Conservation (phyloP, 2,888 invertebrate species). For the Sphaerophoria rueppellii region DNA sequence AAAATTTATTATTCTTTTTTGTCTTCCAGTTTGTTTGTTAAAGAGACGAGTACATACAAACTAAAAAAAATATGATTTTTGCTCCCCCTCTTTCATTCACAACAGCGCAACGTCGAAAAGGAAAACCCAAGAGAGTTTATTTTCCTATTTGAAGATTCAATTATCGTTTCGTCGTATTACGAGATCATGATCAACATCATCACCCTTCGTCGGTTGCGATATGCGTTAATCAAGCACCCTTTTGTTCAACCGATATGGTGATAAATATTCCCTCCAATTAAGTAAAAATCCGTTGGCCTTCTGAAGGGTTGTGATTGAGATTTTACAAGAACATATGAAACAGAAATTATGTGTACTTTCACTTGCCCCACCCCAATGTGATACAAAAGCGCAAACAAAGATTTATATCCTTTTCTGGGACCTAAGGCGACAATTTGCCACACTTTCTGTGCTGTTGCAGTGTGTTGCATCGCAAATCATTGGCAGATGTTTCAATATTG, state of each 20-base stretch:
- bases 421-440: constrained; percentile 66
- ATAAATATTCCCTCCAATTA: constrained; percentile 61
- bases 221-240: constrained; percentile 65
- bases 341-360: constrained; percentile 27
- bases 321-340: constrained; percentile 18
- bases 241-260: constrained; percentile 30
- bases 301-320: constrained; percentile 37
- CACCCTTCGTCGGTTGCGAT: constrained; percentile 39
- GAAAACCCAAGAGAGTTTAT: background rate
- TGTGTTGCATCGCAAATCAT: constrained; percentile 31
- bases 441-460: constrained; percentile 60
- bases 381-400: constrained; percentile 19
- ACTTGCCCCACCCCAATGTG: background rate
- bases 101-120: constrained; percentile 41
- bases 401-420: constrained; percentile 45
- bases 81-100: background rate
- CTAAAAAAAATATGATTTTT: constrained; percentile 30
- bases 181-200: constrained; percentile 44
- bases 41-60: constrained; percentile 14
- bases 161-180: constrained; percentile 50
- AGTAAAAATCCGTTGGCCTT: constrained; percentile 38
- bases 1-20: constrained; percentile 39
- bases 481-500: constrained; percentile 64
- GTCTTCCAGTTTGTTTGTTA: constrained; percentile 33
- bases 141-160: constrained; percentile 65